Percentiles rank a stretch among this genome's conserved stretches.
These are phyloP conservation scores for Leptinotarsa defecta DNA, from an alignment of 1,140 invertebrate genomes.

Conservation along the genomic window DNA sequence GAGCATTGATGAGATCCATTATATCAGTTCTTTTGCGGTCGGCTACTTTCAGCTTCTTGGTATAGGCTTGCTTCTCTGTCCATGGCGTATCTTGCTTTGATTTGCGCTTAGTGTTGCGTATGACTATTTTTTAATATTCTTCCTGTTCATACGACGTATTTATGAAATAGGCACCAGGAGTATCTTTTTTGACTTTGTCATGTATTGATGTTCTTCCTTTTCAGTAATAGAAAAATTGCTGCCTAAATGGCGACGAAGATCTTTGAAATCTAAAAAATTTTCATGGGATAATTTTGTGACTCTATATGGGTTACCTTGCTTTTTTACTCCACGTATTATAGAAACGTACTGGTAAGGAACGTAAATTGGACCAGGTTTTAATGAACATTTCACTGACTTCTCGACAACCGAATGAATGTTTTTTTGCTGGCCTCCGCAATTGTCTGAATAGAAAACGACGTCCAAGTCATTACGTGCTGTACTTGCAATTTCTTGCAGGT, in stretches of 20 bases:
- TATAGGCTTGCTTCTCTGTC: no score
- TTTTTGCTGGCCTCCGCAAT: constrained; percentile 55
- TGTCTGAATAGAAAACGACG: constrained; percentile 53
- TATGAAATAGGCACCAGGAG: not conserved
- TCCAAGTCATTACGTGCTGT: constrained; percentile 26
- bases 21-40: no score
- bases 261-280: constrained; percentile 43
- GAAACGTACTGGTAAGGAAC: constrained; percentile 17
- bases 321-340: constrained; percentile 32
- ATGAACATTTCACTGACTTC: no score
- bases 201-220: not conserved
- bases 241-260: not conserved
- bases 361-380: no score
- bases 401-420: no score
- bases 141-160: not conserved
- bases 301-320: constrained; percentile 35
- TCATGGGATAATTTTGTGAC: constrained; percentile 41
- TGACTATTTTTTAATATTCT: no score
- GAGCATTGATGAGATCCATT: no score
- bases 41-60: no score
- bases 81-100: no score
- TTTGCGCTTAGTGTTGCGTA: no score
- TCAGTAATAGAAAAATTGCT: not conserved
- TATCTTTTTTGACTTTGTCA: not conserved
- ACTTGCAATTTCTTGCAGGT: constrained; percentile 31